Percentiles rank a stretch among this genome's conserved stretches.
These are phyloP conservation scores for Drosophila dunni DNA, from an alignment of 1,140 invertebrate species.

Conservation along the genomic window DNA sequence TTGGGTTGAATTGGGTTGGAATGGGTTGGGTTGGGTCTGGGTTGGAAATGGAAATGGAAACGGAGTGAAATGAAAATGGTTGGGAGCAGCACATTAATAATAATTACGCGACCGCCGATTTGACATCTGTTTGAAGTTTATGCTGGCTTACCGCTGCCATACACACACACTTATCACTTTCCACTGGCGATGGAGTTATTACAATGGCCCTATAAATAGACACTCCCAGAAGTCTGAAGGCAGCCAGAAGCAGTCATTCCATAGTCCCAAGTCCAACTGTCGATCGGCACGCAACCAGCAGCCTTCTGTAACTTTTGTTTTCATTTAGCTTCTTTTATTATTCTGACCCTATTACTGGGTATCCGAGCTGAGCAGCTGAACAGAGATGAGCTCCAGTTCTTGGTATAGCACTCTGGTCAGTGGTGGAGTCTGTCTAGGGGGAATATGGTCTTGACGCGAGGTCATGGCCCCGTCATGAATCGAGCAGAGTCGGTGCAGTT, in stretches of 20 bases:
- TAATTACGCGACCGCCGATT: constrained; percentile 58
- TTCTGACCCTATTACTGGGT: constrained; percentile 51
- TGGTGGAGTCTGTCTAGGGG: not conserved
- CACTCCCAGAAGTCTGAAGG: constrained; percentile 4
- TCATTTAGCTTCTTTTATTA: constrained; percentile 43
- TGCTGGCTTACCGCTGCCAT: constrained; percentile 38
- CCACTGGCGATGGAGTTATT: constrained; percentile 58
- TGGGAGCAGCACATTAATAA: constrained; percentile 60
- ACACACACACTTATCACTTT: constrained; percentile 12
- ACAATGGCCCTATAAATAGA: constrained; percentile 63
- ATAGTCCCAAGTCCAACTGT: constrained; percentile 8
- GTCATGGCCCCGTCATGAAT: not conserved
- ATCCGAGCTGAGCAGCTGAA: not conserved
- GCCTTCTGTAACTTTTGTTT: constrained; percentile 39
- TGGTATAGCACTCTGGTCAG: not conserved
- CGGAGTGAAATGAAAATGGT: constrained; percentile 22
- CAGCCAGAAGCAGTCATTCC: not conserved
- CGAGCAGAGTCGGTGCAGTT: not conserved
- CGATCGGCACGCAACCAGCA: constrained; percentile 57
- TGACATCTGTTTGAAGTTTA: constrained; percentile 69
- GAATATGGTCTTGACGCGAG: not conserved
- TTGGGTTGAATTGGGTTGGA: constrained; percentile 4
- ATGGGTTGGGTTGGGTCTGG: constrained; percentile 5
- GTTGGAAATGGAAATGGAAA: constrained; percentile 1
- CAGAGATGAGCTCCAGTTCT: constrained; percentile 15